A percentile compares a stretch with the other conserved stretches of the same genome.
Evolutionary conservation across 2,888 invertebrate genomes (phyloP).

Genomic region (Galeopsomyia nigrocyanea): DNA sequence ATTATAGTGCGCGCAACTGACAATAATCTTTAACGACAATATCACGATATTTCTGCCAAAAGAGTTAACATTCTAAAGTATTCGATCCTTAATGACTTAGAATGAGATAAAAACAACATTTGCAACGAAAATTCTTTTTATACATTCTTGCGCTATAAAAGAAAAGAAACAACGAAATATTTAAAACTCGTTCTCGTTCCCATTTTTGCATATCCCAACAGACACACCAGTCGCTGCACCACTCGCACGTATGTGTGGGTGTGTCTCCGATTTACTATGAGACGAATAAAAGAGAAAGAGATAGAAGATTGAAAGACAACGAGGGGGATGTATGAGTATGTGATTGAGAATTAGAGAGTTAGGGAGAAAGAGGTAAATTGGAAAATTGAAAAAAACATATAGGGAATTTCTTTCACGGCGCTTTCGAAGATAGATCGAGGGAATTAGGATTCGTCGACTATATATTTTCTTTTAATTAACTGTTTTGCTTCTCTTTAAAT

Average conservation of each 20-base stretch:
- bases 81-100: background rate
- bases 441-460: constrained; percentile 1
- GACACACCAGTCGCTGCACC: too few relatives aligned
- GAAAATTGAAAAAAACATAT: constrained; percentile 22
- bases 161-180: background rate
- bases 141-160: background rate
- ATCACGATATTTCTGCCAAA: too few relatives aligned
- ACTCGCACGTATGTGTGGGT: background rate
- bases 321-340: background rate
- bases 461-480: constrained; percentile 8
- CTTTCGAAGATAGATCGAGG: constrained; percentile 14
- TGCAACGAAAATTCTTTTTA: background rate
- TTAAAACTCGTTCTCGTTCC: background rate
- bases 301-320: constrained; percentile 30
- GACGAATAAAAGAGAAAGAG: constrained; percentile 20
- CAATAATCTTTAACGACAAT: too few relatives aligned
- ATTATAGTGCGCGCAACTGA: too few relatives aligned
- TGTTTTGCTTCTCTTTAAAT: constrained; percentile 5
- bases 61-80: too few relatives aligned
- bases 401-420: too few relatives aligned
- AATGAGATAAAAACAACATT: background rate
- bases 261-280: constrained; percentile 32
- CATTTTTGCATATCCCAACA: too few relatives aligned
- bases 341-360: constrained; percentile 1
- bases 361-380: constrained; percentile 35